Conservation (phyloP, 2,888 invertebrate genomes). For the Andrena marginata region DNA sequence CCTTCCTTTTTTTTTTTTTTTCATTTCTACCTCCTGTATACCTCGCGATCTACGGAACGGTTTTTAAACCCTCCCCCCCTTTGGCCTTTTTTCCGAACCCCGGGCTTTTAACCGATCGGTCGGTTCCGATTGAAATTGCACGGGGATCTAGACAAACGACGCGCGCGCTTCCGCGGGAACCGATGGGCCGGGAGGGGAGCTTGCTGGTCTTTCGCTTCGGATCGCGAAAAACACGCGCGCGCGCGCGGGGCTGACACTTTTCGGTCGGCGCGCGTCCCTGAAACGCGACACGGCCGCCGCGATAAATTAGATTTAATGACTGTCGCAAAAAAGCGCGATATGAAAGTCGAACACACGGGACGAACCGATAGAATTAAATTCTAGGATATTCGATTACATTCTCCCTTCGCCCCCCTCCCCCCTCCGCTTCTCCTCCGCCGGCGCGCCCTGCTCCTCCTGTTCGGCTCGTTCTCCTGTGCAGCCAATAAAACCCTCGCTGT, state of each 20-base stretch:
- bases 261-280: conserved; percentile 56
- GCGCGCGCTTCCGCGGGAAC: conserved; percentile 8
- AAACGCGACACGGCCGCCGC: conserved; percentile 74
- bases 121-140: conserved; percentile 29
- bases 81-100: background rate
- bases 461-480: conserved; percentile 43
- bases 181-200: background rate
- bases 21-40: background rate
- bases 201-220: conserved; percentile 24
- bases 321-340: conserved; percentile 84
- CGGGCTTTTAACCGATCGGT: conserved; percentile 29
- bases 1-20: background rate
- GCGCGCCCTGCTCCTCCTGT: conserved; percentile 38
- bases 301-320: conserved; percentile 84
- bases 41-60: background rate
- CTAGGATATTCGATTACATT: conserved; percentile 84
- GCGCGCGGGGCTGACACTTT: conserved; percentile 24
- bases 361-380: conserved; percentile 84
- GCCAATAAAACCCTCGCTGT: conserved; percentile 69
- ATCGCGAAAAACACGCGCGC: conserved; percentile 30
- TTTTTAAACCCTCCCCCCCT: conserved; percentile 1
- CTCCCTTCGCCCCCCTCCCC: conserved; percentile 69
- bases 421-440: conserved; percentile 37
- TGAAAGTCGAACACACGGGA: conserved; percentile 82
- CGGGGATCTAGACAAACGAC: conserved; percentile 35